Conservation (phyloP, 2,113 vertebrate species). For the Neotragus moschatus region DNA sequence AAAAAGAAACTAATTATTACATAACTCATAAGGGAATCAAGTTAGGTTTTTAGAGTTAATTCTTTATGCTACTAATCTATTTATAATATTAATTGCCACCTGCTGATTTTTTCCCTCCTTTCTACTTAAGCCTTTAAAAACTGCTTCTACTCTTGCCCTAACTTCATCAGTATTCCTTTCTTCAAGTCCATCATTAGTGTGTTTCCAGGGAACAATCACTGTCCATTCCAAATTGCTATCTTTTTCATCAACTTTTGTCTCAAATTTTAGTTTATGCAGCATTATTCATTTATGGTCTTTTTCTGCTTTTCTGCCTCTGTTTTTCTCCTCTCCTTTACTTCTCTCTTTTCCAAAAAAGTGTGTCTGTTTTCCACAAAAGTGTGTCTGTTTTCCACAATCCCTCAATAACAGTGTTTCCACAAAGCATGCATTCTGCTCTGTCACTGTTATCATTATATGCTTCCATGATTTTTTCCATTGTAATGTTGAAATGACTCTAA, state of each 20-base stretch:
- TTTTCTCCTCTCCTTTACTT: neutral
- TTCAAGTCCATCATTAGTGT: neutral
- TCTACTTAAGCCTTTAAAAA: neutral
- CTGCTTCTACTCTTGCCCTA: neutral
- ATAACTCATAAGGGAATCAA: neutral
- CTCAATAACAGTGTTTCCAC: neutral
- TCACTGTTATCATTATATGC: neutral
- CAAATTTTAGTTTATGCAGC: neutral
- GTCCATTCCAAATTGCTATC: neutral
- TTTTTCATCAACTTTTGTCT: neutral
- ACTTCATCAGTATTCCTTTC: neutral
- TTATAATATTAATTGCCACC: neutral
- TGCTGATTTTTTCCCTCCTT: neutral
- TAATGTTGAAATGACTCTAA: neutral
- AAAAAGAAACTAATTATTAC: neutral
- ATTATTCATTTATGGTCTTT: neutral
- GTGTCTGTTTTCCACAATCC: neutral
- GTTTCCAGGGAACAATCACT: neutral
- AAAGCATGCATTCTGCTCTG: neutral
- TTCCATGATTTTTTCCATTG: neutral
- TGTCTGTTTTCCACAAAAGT: neutral
- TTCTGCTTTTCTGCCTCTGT: neutral
- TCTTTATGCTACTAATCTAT: neutral
- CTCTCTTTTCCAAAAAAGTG: neutral
- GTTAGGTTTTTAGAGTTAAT: neutral